These are phyloP conservation scores for Carduelis carduelis DNA, from an alignment of 2,797 vertebrate genomes.

Conservation along the genomic window DNA sequence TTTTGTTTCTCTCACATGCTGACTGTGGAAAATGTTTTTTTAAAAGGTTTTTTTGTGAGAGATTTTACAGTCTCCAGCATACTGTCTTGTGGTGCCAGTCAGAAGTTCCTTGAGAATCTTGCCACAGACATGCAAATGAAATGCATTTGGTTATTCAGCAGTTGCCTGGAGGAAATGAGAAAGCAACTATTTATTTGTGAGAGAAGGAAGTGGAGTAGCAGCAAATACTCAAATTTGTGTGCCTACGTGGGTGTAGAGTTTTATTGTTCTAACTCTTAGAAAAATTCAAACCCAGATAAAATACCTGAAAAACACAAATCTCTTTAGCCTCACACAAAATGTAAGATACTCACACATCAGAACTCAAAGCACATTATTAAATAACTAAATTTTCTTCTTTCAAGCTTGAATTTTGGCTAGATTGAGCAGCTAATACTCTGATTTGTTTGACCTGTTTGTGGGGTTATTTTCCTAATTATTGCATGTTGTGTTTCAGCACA, in stretches of 20 bases:
- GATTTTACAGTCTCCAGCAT: neutral
- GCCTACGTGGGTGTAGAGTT: rapidly evolving
- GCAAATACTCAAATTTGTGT: neutral
- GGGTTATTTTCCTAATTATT: neutral
- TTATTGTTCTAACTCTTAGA: neutral
- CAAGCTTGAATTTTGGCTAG: neutral
- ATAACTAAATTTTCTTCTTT: neutral
- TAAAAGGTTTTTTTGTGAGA: neutral
- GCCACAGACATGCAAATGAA: neutral
- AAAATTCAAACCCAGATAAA: neutral
- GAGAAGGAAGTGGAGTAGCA: neutral
- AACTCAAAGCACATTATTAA: neutral
- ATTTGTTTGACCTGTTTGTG: neutral
- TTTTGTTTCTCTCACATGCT: neutral
- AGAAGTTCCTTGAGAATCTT: neutral
- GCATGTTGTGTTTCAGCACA: constrained; percentile 60
- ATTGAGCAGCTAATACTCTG: neutral
- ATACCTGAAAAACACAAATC: too few relatives aligned
- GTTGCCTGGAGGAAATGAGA: neutral
- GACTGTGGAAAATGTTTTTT: rapidly evolving
- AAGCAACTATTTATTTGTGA: neutral
- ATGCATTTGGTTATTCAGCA: neutral
- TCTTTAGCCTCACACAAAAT: neutral
- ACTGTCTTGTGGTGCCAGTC: neutral
- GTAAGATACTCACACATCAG: neutral